Evolutionary conservation across 2,797 vertebrate genomes (phyloP), one percentile per base, ranked within the genome.

Genomic region (Chaetodon trifasciatus): DNA sequence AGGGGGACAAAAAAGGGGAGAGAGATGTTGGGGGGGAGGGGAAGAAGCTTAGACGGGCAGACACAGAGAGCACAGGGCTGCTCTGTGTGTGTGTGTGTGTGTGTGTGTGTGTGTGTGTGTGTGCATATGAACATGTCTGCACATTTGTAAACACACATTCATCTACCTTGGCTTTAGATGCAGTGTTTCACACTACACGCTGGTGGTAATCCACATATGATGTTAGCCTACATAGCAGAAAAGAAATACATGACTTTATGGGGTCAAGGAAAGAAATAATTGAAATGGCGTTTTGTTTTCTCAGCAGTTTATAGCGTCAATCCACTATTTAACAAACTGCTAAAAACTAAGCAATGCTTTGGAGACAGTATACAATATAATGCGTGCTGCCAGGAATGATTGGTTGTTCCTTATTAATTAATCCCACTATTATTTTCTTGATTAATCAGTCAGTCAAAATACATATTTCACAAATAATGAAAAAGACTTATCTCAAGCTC

Each of bases 1-100:
- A 93, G 93, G 90, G 94, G 93, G 92, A 93, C 91, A 94, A 91
- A 94, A 93, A 94, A 92, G 94, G 93, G 93, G 93, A 93, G 93
- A 92, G 93, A 92, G 92, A 93, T 88, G 89, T 90, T 91, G 91
- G 91, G 89, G 93, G 94, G 95, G 91, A 92, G 89, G 90, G 91
- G 94, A 94, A 91, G 88, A 88, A 92, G 90, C 92, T 92, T 87
- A 91, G 91, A 91, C 83, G 55, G 88, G 88, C 89, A 87, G 90
- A 93, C 91, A 91, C 82, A 90, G 85, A 91, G 81, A 90, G 90
- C 61, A 80, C 78, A 88, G 82, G 81, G 79, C 82, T 76, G 81
- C 70, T 85, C 17, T 79, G 58, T 78, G 79, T 86, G 80, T 69
- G 57, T 69, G 71, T 69, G 68, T 68, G 60, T 79, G 67, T 55